Evolutionary conservation across 1,140 invertebrate genomes (phyloP).

Genomic region (Drosophila punjabiensis): DNA sequence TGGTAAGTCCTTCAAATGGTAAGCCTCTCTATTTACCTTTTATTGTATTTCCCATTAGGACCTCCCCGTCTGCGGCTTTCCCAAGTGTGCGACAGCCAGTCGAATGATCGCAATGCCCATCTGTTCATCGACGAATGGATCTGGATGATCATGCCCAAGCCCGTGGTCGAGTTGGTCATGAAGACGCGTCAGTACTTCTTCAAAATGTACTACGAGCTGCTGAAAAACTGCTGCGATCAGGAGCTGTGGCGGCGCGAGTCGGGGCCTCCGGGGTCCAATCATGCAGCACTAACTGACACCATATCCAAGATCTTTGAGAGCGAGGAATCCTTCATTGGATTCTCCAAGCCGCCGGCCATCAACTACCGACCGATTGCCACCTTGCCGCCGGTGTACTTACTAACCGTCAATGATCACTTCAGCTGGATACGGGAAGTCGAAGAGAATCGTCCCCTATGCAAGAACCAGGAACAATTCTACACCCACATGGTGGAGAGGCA

Average conservation of each 20-base stretch:
- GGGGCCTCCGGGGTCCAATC: background rate
- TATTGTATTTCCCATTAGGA: constrained; percentile 12
- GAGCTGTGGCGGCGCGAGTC: constrained; percentile 47
- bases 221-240: constrained; percentile 51
- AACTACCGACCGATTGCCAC: constrained; percentile 36
- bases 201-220: constrained; percentile 58
- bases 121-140: constrained; percentile 92
- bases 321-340: constrained; percentile 54
- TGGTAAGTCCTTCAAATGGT: constrained; percentile 58
- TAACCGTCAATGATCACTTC: constrained; percentile 54
- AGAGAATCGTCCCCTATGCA: background rate
- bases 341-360: constrained; percentile 36
- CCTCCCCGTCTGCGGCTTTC: constrained; percentile 24
- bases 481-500: constrained; percentile 45
- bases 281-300: constrained; percentile 36
- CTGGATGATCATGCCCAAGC: constrained; percentile 90
- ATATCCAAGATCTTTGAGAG: constrained; percentile 50
- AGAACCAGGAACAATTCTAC: constrained; percentile 3
- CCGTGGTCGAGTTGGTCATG: constrained; percentile 89
- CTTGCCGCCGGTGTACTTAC: constrained; percentile 40
- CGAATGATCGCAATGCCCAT: constrained; percentile 21
- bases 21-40: background rate
- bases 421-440: constrained; percentile 34
- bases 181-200: constrained; percentile 93
- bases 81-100: constrained; percentile 21